phyloP scores from a whole-genome alignment of 2,113 vertebrate genomes.

The Butastur rufipennis region DNA sequence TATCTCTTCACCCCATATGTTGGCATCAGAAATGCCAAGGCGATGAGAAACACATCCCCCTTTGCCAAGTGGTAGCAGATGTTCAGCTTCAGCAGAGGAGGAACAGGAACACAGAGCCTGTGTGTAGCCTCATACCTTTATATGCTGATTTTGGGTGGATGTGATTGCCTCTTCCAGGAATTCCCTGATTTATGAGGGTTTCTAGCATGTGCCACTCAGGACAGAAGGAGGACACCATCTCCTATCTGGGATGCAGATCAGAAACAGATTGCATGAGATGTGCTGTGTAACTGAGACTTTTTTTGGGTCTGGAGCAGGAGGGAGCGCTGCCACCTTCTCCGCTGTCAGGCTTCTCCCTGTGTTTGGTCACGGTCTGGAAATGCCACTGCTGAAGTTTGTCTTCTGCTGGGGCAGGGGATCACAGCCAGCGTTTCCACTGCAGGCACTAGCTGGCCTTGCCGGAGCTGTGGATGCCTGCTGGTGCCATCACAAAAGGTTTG shows the following conservation, averaged over 20 bases:
- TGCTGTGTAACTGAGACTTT: not conserved
- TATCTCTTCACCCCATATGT: not conserved
- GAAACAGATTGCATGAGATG: not conserved
- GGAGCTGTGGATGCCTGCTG: not conserved
- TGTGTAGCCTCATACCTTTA: not conserved
- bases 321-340: not conserved
- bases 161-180: conserved; percentile 6
- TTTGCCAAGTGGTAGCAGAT: conserved; percentile 21
- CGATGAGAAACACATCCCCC: not conserved
- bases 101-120: not conserved
- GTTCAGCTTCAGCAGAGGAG: not conserved
- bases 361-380: not conserved
- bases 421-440: not conserved
- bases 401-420: not conserved
- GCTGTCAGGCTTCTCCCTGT: not conserved
- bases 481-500: not conserved
- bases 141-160: not conserved
- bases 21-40: not conserved
- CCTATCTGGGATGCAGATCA: not conserved
- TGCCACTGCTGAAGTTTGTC: not conserved
- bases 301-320: not conserved
- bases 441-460: not conserved
- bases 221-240: not conserved
- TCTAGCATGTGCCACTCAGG: not conserved
- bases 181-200: not conserved